Evolutionary conservation across 2,113 vertebrate species (phyloP).

Genomic region (Pachypanchax playfairii): DNA sequence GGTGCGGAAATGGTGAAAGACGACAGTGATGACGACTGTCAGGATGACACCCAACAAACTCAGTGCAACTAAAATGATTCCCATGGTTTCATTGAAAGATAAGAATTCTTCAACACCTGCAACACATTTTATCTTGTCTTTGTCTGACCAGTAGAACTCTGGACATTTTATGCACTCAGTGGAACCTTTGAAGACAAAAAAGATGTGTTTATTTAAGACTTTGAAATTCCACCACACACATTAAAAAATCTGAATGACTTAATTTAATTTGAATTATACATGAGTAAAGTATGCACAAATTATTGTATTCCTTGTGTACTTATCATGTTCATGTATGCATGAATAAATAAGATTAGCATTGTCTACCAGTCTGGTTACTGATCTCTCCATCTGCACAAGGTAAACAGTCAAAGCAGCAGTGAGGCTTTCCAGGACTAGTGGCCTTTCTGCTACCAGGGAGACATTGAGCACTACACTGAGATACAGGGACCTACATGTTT

Average conservation of each 20-base stretch:
- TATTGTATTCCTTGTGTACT: no score
- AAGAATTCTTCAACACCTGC: constrained; percentile 76
- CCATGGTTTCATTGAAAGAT: constrained; percentile 77
- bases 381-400: constrained; percentile 78
- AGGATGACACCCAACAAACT: constrained; percentile 69
- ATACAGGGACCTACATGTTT: constrained; percentile 76
- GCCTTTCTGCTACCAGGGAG: constrained; percentile 73
- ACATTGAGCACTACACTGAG: constrained; percentile 72
- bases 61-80: constrained; percentile 69
- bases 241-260: no score
- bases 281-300: no score
- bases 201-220: not conserved
- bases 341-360: not conserved
- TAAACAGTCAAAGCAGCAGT: constrained; percentile 80
- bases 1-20: constrained; percentile 70
- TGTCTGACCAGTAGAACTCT: constrained; percentile 75
- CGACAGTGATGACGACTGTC: constrained; percentile 53
- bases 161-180: constrained; percentile 76
- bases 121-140: constrained; percentile 66
- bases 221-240: not conserved
- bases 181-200: constrained; percentile 61
- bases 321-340: not conserved
- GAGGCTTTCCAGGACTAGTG: constrained; percentile 58
- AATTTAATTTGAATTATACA: no score
- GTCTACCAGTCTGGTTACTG: constrained; percentile 73